Percentiles rank a stretch among this genome's conserved stretches.
Conservation (phyloP, 2,888 invertebrate species). For the Plebejus anna region DNA sequence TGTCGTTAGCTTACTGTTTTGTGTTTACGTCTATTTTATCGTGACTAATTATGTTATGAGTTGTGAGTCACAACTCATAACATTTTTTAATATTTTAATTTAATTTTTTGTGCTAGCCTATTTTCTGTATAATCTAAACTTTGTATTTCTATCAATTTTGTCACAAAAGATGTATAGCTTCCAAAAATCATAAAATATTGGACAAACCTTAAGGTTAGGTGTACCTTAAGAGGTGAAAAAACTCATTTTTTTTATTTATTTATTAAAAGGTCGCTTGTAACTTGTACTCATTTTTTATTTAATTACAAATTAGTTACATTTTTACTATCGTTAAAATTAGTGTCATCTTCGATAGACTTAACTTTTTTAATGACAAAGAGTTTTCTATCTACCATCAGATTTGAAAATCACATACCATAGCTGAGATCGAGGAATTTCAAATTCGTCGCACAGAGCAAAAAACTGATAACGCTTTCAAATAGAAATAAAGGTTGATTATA, state of each 20-base stretch:
- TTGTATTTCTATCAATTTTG: no score
- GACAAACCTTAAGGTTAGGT: no score
- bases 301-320: no score
- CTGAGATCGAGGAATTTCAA: not conserved
- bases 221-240: no score
- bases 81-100: not conserved
- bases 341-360: no score
- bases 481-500: conserved; percentile 15
- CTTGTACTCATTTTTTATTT: no score
- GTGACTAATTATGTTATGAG: not conserved
- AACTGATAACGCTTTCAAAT: conserved; percentile 10
- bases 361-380: not conserved
- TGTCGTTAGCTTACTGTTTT: conserved; percentile 9
- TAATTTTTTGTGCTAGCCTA: not conserved
- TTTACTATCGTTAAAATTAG: no score
- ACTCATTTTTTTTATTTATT: no score
- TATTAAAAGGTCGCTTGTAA: no score
- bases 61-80: not conserved
- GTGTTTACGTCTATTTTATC: conserved; percentile 14
- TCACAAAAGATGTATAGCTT: no score
- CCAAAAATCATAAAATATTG: no score
- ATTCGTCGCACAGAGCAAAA: conserved; percentile 9
- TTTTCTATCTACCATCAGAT: not conserved
- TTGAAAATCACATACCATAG: not conserved
- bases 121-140: no score